Conservation (phyloP, 1,140 invertebrate species). For the Pseudomyrmex gracilis region DNA sequence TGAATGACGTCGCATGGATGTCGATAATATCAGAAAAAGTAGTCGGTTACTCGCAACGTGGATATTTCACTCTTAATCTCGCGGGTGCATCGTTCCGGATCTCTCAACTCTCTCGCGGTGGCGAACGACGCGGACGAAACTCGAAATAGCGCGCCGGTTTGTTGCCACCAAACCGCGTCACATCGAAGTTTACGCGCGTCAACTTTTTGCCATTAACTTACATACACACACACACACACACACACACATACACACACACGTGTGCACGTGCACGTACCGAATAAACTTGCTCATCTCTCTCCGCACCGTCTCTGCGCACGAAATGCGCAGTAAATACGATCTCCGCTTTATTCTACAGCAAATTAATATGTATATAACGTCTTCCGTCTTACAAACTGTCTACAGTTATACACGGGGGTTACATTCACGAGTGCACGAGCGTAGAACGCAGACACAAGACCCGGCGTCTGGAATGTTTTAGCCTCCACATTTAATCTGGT, state of each 20-base stretch:
- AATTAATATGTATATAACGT: constrained; percentile 46
- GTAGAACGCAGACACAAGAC: constrained; percentile 22
- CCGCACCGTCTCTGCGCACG: not conserved
- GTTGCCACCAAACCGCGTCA: not conserved
- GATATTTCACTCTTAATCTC: not conserved
- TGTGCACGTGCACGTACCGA: no score
- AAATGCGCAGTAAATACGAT: not conserved
- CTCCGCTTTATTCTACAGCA: not conserved
- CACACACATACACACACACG: no score
- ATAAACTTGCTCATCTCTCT: constrained; percentile 2
- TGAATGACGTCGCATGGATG: no score
- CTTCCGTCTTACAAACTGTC: constrained; percentile 26
- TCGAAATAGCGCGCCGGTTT: not conserved
- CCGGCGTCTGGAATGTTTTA: constrained; percentile 33
- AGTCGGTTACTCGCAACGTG: no score
- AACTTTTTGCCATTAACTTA: not conserved
- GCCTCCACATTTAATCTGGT: constrained; percentile 54
- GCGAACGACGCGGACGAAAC: no score
- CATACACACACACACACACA: no score
- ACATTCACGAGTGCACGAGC: constrained; percentile 25
- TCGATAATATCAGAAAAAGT: not conserved
- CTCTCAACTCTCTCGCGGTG: not conserved
- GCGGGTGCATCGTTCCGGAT: not conserved
- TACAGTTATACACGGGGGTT: constrained; percentile 7
- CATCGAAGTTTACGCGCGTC: not conserved